A percentile compares a stretch with the other conserved stretches of the same genome.
Evolutionary conservation across 2,797 vertebrate species (phyloP).

Genomic region (Bradypus variegatus): DNA sequence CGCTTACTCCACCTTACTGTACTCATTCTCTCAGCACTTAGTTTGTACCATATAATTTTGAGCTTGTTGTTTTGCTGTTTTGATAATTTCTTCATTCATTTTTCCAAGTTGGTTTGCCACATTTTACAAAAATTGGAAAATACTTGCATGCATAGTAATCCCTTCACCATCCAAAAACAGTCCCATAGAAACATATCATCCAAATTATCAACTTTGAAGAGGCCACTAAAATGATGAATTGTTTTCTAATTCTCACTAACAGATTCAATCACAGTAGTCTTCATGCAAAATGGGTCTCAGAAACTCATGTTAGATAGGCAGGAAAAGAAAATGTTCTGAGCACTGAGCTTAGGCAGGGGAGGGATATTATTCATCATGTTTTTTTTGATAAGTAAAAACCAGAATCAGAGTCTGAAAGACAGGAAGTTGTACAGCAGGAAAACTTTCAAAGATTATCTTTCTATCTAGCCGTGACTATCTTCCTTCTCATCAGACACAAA

Average conservation of each 20-base stretch:
- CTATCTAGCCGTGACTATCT: constrained; percentile 28
- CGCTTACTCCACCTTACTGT: neutral
- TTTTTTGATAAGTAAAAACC: neutral
- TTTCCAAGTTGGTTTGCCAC: neutral
- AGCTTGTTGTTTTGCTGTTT: neutral
- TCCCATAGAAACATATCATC: neutral
- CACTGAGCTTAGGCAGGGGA: neutral
- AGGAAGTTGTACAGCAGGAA: constrained; percentile 28
- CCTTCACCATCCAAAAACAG: neutral
- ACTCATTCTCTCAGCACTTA: neutral
- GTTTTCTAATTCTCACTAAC: constrained; percentile 37
- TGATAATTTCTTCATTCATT: neutral
- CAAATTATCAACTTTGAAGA: constrained; percentile 37
- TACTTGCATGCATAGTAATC: neutral
- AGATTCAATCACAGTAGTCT: neutral
- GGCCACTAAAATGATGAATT: constrained; percentile 6
- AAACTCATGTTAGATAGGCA: neutral
- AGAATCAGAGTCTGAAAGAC: constrained; percentile 13
- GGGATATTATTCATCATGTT: neutral
- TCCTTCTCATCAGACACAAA: constrained; percentile 33
- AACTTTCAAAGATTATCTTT: constrained; percentile 47
- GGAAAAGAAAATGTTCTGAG: neutral
- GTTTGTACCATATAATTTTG: neutral
- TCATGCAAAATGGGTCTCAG: neutral
- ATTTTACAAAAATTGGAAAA: constrained; percentile 9